Evolutionary conservation across 2,797 vertebrate genomes (phyloP).

Genomic region (Labroides dimidiatus): DNA sequence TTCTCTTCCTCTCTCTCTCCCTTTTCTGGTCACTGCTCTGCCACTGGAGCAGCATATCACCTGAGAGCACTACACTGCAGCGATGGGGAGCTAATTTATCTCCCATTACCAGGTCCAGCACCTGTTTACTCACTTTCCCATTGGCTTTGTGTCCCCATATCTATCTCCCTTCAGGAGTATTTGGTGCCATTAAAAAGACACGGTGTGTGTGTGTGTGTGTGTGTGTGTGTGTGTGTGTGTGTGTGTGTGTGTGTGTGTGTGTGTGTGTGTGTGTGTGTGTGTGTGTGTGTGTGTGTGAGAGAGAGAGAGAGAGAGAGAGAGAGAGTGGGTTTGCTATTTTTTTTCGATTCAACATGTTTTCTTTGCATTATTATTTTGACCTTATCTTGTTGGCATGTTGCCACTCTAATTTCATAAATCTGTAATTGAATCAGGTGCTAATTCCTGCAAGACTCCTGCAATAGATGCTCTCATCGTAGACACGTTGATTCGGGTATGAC

Average conservation of each 20-base stretch:
- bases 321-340: too few relatives aligned
- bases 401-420: not conserved
- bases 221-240: too few relatives aligned
- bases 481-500: conserved; percentile 14
- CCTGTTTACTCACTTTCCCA: not conserved
- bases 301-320: too few relatives aligned
- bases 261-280: not conserved
- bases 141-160: not conserved
- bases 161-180: conserved; percentile 7
- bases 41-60: conserved; percentile 13
- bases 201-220: not conserved
- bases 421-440: not conserved
- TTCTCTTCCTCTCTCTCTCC: not conserved
- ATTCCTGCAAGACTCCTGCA: not conserved
- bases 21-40: conserved; percentile 1
- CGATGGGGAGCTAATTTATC: conserved; percentile 43
- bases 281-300: too few relatives aligned
- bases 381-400: conserved; percentile 3
- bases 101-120: conserved; percentile 32
- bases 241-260: too few relatives aligned
- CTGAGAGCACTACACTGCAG: conserved; percentile 15
- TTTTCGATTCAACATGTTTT: conserved; percentile 16
- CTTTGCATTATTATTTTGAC: not conserved
- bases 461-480: not conserved
- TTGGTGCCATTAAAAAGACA: not conserved